A percentile compares a stretch with the other conserved stretches of the same genome.
These are phyloP conservation scores for Ceratina australensis DNA, from an alignment of 1,140 invertebrate species.

Conservation along the genomic window DNA sequence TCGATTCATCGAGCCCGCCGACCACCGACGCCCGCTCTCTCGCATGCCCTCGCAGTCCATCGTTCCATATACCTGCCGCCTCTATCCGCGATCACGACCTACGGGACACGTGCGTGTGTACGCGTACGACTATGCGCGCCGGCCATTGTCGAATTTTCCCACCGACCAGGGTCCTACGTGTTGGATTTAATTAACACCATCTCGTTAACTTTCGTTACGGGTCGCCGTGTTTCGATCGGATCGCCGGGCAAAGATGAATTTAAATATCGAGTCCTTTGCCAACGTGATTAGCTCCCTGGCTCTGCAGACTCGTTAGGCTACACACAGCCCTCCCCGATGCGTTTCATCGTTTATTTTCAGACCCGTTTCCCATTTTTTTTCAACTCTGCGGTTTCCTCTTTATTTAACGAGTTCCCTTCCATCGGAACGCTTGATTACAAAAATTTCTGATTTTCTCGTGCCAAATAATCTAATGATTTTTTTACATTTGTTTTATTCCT, in stretches of 20 bases:
- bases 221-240: constrained; percentile 36
- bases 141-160: constrained; percentile 64
- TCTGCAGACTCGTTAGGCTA: constrained; percentile 15
- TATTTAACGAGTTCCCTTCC: too few relatives aligned
- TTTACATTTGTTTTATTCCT: too few relatives aligned
- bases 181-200: constrained; percentile 65
- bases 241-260: constrained; percentile 50
- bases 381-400: too few relatives aligned
- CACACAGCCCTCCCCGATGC: too few relatives aligned
- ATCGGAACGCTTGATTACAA: too few relatives aligned
- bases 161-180: constrained; percentile 47
- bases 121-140: not conserved
- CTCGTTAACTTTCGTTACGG: constrained; percentile 64
- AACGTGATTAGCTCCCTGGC: constrained; percentile 16
- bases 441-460: too few relatives aligned
- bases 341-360: not conserved
- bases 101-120: not conserved
- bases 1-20: constrained; percentile 62
- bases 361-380: not conserved
- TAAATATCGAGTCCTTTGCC: constrained; percentile 50
- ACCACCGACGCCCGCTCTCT: constrained; percentile 45
- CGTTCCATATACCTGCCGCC: constrained; percentile 30
- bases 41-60: constrained; percentile 42
- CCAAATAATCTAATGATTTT: too few relatives aligned
- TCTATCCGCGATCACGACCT: constrained; percentile 20